Evolutionary conservation across 2,888 invertebrate genomes (phyloP), one percentile per base, ranked within the genome.

Genomic region (Nomada fabriciana): DNA sequence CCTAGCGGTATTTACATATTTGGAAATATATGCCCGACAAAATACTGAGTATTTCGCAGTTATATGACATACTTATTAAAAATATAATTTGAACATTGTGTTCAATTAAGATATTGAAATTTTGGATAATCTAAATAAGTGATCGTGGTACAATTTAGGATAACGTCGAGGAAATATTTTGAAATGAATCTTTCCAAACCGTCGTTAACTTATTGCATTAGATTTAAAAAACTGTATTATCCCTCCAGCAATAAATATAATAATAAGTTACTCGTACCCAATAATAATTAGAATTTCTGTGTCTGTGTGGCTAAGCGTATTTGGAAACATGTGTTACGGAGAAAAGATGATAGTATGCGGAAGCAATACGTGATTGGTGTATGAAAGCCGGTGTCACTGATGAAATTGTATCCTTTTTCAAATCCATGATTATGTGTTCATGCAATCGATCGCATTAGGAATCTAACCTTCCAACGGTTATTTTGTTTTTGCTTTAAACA

Each of bases 321-420:
- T 2, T 10, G 20, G 13, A 25, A 47, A 29, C 18, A n/a, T 59
- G 23, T 43, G 64, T 15, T 42, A 53, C 20, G 15, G 23, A 13
- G 36, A 55, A 20, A 15, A 53, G 36, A 63, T 9, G 53, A 18
- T 18, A 47, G 11, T 47, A 47, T 43, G 68, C 53, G 36, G 43
- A 73, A 80, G 80, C 68, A 25, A 57, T 76, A 55, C n/a, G n/a
- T 43, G 20, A 63, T 63, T 47, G 2, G 23, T 9, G 11, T 5
- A 23, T 43, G 13, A 43, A 13, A 23, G 15, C 47, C 13, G 13
- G 15, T 9, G 11, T 63, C 23, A 13, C 11, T 20, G 20, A 55
- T 55, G 55, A 2, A 10, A 55, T 20, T 25, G 25, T 13, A 25
- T 47, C 1, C 2, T 13, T 47, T 15, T 47, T 11, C 47, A 63